Evolutionary conservation across 92 coral and sea anemone species (phyloP).

Genomic region (Meandrina meandrites): DNA sequence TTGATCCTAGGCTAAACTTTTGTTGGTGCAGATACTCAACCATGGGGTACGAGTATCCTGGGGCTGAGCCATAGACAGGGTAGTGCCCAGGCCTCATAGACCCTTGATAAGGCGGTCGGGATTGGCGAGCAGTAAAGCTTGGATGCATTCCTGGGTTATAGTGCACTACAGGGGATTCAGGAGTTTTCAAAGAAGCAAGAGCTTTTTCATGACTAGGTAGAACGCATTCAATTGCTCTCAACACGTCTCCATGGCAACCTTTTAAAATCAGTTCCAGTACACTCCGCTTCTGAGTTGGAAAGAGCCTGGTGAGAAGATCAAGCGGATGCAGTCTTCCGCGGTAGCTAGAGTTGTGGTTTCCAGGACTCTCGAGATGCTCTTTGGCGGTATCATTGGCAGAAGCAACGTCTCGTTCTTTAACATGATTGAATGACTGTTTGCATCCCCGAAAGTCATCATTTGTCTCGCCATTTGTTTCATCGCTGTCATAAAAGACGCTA

Average conservation of each 20-base stretch:
- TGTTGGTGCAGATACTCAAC: conserved; percentile 75
- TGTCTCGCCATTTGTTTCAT: conserved; percentile 44
- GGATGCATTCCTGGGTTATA: conserved; percentile 68
- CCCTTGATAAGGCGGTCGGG: conserved; percentile 67
- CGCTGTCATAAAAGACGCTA: conserved; percentile 70
- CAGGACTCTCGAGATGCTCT: conserved; percentile 18
- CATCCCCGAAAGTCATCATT: conserved; percentile 35
- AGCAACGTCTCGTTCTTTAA: conserved; percentile 28
- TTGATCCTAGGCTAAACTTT: conserved; percentile 43
- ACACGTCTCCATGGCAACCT: conserved; percentile 91
- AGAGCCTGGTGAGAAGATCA: conserved; percentile 86
- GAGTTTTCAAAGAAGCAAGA: conserved; percentile 61
- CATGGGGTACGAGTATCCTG: conserved; percentile 70
- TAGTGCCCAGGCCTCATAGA: conserved; percentile 56
- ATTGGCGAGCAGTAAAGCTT: conserved; percentile 55
- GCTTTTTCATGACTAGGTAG: conserved; percentile 98
- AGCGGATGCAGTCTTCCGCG: conserved; percentile 71
- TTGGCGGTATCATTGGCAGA: not conserved
- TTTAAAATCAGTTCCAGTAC: conserved; percentile 91
- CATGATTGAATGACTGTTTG: conserved; percentile 43
- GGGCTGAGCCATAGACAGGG: conserved; percentile 65
- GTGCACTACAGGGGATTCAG: conserved; percentile 61
- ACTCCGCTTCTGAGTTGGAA: conserved; percentile 91
- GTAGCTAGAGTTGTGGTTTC: not conserved
- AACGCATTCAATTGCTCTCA: conserved; percentile 89